Base-by-base conservation (phyloP, 2,888 invertebrate species). In the Agonopterix arenella region DNA sequence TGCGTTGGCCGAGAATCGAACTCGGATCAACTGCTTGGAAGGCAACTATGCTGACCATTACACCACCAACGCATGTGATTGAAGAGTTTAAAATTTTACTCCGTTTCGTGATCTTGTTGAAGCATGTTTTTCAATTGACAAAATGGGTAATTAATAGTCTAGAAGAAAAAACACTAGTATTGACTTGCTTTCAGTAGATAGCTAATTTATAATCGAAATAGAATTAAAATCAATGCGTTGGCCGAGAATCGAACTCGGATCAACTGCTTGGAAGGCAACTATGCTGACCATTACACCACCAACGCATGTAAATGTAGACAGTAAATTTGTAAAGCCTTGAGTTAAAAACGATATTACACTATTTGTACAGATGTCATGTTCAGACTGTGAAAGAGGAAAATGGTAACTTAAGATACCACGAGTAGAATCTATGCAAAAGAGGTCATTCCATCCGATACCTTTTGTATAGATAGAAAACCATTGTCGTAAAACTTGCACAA, bases 241-340 rank as follows among this genome's bases (percentile, higher is more conserved):
- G 86, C 84, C 85, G 89, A 81, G 85, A 89, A 89, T 89, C 89
- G 86, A 89, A 88, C 85, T 81, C 84, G 86, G 84, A 88, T 89
- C 86, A 86, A 89, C 86, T 89, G 86, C 88, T 88, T 89, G 88
- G 85, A 88, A 88, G 86, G 86, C 86, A 88, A 89, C 86, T 89
- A 89, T 89, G 86, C 88, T 88, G 80, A 89, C 86, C 86, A 89
- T 88, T 88, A 85, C 86, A 88, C 88, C 86, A 89, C 88, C 89
- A 80, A 82, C 16, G 16, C 16, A 16, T 16, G 16, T 16, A 2
- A 16, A 2, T 16, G 2, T 16, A 16, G 16, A 16, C 16, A 16
- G 16, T 16, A 18, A 18, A 18, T 18, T 18, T 18, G 18, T 18
- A 18, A 18, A 18, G 18, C 18, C 18, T 18, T 18, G 18, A 28